phyloP scores from a whole-genome alignment of 1,140 invertebrate species.

The Diachasmimorpha longicaudata region DNA sequence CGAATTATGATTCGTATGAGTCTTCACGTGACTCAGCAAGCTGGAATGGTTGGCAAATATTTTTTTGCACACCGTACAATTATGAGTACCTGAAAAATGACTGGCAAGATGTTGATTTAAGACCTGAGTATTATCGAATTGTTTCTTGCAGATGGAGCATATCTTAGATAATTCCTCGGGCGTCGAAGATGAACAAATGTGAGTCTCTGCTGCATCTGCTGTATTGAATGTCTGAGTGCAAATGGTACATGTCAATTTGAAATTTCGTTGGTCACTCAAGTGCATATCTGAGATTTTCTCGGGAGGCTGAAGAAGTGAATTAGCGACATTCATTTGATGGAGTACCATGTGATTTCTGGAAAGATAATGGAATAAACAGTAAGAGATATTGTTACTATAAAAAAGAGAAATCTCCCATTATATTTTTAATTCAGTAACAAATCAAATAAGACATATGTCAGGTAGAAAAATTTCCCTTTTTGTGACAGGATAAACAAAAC shows the following conservation, averaged over 20 bases:
- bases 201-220: conserved; percentile 43
- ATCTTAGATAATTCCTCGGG: conserved; percentile 30
- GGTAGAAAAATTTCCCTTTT: too few relatives aligned
- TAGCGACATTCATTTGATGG: conserved; percentile 33
- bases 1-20: conserved; percentile 27
- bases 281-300: conserved; percentile 20
- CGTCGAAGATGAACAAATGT: conserved; percentile 18
- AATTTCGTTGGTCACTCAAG: conserved; percentile 39
- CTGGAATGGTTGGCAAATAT: conserved; percentile 46
- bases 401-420: conserved; percentile 8
- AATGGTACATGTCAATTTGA: conserved; percentile 46
- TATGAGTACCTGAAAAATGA: conserved; percentile 39
- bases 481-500: too few relatives aligned
- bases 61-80: conserved; percentile 46
- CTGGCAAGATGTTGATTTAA: conserved; percentile 42
- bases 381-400: background rate
- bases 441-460: too few relatives aligned
- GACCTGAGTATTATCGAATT: conserved; percentile 26
- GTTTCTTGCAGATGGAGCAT: conserved; percentile 46
- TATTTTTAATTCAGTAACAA: too few relatives aligned
- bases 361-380: conserved; percentile 12
- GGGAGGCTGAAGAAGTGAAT: conserved; percentile 6
- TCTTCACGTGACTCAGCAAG: conserved; percentile 45
- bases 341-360: conserved; percentile 39
- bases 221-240: conserved; percentile 45